Percentiles rank a stretch among this genome's conserved stretches.
phyloP scores from a whole-genome alignment of 1,140 invertebrate species.

The Aphaenogaster floridana region DNA sequence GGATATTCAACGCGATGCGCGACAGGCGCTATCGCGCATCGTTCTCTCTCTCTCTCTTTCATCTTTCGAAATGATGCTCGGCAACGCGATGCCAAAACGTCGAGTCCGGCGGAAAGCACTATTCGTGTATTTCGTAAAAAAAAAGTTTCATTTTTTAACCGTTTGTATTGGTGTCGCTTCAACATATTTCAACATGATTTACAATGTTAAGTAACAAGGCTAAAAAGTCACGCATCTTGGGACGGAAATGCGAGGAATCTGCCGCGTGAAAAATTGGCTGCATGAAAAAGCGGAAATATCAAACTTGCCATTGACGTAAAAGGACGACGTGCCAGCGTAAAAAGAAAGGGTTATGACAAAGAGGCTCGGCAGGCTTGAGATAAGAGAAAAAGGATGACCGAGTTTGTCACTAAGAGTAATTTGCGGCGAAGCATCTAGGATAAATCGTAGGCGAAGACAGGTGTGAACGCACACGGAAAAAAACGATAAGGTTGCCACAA shows the following conservation, averaged over 20 bases:
- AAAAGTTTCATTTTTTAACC: constrained; percentile 38
- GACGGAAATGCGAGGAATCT: not conserved
- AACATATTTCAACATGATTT: constrained; percentile 31
- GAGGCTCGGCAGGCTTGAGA: constrained; percentile 1
- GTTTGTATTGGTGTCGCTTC: constrained; percentile 3
- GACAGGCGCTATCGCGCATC: constrained; percentile 55
- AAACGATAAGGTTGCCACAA: no score
- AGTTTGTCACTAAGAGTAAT: constrained; percentile 35
- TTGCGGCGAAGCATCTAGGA: constrained; percentile 38
- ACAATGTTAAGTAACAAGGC: constrained; percentile 4
- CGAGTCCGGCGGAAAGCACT: constrained; percentile 9
- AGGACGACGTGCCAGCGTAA: not conserved
- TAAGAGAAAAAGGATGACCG: not conserved
- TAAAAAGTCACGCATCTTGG: not conserved
- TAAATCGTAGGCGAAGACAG: constrained; percentile 58
- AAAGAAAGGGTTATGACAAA: not conserved
- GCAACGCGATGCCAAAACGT: constrained; percentile 39
- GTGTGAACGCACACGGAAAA: no score
- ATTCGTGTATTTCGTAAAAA: constrained; percentile 43
- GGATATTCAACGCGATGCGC: constrained; percentile 70
- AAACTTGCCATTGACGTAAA: constrained; percentile 20
- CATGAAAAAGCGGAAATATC: constrained; percentile 7
- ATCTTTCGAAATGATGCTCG: constrained; percentile 33
- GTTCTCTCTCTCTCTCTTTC: not conserved
- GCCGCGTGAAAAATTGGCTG: constrained; percentile 21